Conservation (phyloP, 1,140 invertebrate species). For the Drosophila carrolli region DNA sequence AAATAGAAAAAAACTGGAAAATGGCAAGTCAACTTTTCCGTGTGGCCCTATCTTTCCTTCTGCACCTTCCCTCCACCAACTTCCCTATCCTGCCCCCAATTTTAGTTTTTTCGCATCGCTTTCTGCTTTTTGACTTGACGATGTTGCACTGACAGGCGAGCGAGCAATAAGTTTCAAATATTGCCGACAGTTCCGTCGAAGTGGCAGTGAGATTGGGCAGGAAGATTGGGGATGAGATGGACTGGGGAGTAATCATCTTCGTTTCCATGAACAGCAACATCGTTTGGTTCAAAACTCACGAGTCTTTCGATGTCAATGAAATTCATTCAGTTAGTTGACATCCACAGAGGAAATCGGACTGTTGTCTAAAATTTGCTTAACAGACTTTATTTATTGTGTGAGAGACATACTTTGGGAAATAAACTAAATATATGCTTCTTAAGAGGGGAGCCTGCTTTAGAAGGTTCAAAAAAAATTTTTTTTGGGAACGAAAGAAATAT, state of each 20-base stretch:
- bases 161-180: constrained; percentile 77
- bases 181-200: constrained; percentile 54
- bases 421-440: too few relatives aligned
- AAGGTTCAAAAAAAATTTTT: too few relatives aligned
- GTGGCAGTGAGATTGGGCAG: constrained; percentile 4
- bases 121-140: constrained; percentile 35
- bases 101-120: background rate
- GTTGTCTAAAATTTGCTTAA: too few relatives aligned
- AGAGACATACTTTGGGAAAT: too few relatives aligned
- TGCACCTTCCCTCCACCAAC: background rate
- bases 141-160: constrained; percentile 63
- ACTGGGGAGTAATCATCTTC: background rate
- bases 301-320: constrained; percentile 63
- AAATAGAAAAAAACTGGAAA: constrained; percentile 60
- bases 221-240: background rate
- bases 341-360: constrained; percentile 23
- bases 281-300: constrained; percentile 10
- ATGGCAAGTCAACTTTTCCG: background rate
- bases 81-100: background rate
- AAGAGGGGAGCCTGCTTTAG: too few relatives aligned
- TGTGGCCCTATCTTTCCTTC: background rate
- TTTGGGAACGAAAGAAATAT: too few relatives aligned
- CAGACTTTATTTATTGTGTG: too few relatives aligned
- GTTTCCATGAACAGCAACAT: constrained; percentile 8
- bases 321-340: constrained; percentile 38